Percentiles rank a stretch among this genome's conserved stretches.
Conservation (phyloP, 1,140 invertebrate species). For the Drosophila pruinosa region DNA sequence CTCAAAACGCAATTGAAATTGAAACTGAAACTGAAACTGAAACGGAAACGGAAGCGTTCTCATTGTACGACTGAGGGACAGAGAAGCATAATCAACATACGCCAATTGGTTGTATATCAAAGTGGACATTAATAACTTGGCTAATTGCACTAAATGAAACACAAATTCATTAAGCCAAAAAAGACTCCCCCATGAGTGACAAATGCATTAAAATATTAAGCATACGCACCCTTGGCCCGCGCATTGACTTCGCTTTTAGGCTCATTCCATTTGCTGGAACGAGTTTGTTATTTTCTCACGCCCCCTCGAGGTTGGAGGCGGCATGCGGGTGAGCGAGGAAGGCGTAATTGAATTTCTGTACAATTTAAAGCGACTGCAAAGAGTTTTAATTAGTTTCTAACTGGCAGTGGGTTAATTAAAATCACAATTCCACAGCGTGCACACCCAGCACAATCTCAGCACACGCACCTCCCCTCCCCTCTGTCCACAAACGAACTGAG, state of each 20-base stretch:
- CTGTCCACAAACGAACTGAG: not conserved
- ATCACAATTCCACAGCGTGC: conserved; percentile 17
- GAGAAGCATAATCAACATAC: not conserved
- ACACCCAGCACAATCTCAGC: not conserved
- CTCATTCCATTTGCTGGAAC: not conserved
- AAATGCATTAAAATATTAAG: conserved; percentile 6
- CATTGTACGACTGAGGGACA: not conserved
- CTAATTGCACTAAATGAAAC: conserved; percentile 3
- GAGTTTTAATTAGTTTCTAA: conserved; percentile 60
- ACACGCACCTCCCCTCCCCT: not conserved
- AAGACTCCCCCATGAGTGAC: not conserved
- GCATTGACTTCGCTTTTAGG: conserved; percentile 1
- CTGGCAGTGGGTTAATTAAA: conserved; percentile 59
- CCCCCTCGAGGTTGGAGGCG: not conserved
- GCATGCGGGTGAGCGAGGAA: not conserved
- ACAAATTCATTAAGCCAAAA: not conserved
- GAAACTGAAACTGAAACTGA: not conserved
- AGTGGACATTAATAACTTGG: conserved; percentile 1
- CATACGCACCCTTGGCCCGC: conserved; percentile 17
- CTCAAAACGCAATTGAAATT: not conserved
- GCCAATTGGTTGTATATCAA: not conserved
- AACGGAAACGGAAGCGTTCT: conserved; percentile 20
- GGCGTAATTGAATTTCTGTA: conserved; percentile 53
- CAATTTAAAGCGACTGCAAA: conserved; percentile 11
- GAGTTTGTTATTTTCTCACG: conserved; percentile 53